Evolutionary conservation across 2,888 invertebrate species (phyloP).

Genomic region (Polylopha cassiicola): DNA sequence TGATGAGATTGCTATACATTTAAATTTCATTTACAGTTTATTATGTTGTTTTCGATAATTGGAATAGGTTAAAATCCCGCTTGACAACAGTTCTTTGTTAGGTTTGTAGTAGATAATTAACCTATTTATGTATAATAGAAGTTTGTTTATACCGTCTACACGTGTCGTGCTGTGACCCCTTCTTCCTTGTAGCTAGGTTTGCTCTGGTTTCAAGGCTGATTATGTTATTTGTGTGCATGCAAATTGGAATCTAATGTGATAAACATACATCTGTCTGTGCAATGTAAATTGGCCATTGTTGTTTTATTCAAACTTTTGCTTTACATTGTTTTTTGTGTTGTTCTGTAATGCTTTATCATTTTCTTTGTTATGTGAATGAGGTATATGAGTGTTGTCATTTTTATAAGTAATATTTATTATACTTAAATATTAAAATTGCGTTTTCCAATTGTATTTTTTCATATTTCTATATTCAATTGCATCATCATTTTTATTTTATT

Average conservation of each 20-base stretch:
- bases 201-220: constrained; percentile 23
- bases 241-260: constrained; percentile 13
- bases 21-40: constrained; percentile 2
- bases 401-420: too few relatives aligned
- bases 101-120: constrained; percentile 51
- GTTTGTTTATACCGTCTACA: constrained; percentile 50
- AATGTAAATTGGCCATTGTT: background rate
- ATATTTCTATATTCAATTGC: too few relatives aligned
- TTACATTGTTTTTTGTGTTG: background rate
- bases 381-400: too few relatives aligned
- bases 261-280: constrained; percentile 7
- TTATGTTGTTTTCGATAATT: background rate
- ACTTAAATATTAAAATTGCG: too few relatives aligned
- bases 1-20: background rate
- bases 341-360: constrained; percentile 2
- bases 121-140: constrained; percentile 58
- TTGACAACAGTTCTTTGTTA: constrained; percentile 52
- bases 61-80: constrained; percentile 27
- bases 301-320: background rate
- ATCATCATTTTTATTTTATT: too few relatives aligned
- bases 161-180: constrained; percentile 38
- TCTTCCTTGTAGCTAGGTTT: constrained; percentile 32
- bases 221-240: constrained; percentile 20
- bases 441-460: too few relatives aligned
- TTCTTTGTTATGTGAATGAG: too few relatives aligned